Conservation (phyloP, 2,888 invertebrate species). For the Euzetes globulus region DNA sequence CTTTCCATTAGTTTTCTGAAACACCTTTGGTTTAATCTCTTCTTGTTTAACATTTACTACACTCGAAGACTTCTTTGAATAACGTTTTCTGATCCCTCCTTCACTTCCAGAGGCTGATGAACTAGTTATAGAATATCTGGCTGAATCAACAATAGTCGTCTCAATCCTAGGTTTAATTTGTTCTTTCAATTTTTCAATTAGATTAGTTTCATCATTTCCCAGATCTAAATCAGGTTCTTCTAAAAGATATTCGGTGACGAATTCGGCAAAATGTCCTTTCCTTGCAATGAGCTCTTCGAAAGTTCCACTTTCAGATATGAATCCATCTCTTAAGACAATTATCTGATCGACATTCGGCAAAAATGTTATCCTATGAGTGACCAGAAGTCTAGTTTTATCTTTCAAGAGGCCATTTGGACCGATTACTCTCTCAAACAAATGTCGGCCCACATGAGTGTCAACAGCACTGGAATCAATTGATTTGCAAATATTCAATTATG, state of each 20-base stretch:
- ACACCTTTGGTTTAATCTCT: not conserved
- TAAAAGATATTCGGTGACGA: constrained; percentile 49
- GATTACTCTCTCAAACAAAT: constrained; percentile 53
- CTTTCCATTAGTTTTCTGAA: not conserved
- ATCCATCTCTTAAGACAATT: constrained; percentile 75
- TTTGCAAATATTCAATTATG: no score
- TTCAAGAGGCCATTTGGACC: constrained; percentile 50
- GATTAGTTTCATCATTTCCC: not conserved
- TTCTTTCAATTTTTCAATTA: constrained; percentile 26
- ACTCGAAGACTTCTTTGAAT: constrained; percentile 7
- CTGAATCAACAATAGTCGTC: not conserved
- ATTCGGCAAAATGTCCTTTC: constrained; percentile 56
- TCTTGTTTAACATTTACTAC: not conserved
- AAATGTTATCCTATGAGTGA: constrained; percentile 90
- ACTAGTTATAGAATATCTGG: not conserved
- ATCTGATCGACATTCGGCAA: constrained; percentile 82
- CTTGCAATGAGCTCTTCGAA: constrained; percentile 78
- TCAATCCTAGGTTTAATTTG: constrained; percentile 29
- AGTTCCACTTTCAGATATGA: constrained; percentile 77
- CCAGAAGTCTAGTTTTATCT: constrained; percentile 70
- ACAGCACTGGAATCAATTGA: constrained; percentile 47
- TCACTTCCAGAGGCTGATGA: not conserved
- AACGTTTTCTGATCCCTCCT: not conserved
- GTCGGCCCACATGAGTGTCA: constrained; percentile 50
- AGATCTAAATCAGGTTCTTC: constrained; percentile 23